These are phyloP conservation scores for Sebastes nivosus DNA, from an alignment of 2,797 vertebrate species.

Conservation along the genomic window DNA sequence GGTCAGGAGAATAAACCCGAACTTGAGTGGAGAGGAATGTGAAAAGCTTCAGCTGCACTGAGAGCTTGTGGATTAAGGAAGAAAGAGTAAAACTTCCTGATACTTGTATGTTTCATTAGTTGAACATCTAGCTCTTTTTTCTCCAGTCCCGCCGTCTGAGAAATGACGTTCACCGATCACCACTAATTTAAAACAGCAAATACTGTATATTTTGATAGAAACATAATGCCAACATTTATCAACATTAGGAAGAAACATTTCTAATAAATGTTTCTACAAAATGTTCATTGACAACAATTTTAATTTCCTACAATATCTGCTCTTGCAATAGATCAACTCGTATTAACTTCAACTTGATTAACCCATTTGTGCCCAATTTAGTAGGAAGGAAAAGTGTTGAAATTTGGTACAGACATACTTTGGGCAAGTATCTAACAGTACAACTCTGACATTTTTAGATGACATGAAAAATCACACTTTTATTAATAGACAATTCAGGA, in stretches of 20 bases:
- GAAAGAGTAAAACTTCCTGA: slow-evolving; percentile 4
- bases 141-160: too few species aligned
- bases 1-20: slow-evolving; percentile 46
- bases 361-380: too few species aligned
- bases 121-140: background rate
- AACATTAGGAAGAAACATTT: background rate
- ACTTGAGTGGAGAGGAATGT: slow-evolving; percentile 46
- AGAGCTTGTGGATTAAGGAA: background rate
- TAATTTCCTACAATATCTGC: background rate
- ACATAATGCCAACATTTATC: background rate
- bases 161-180: background rate
- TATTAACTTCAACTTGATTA: background rate
- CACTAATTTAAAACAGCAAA: background rate
- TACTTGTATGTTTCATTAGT: background rate
- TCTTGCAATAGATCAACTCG: background rate
- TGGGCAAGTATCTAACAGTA: too few species aligned
- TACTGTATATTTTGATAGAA: background rate
- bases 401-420: too few species aligned
- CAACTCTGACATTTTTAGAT: background rate
- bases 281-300: background rate
- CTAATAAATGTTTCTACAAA: background rate
- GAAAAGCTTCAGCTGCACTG: slow-evolving; percentile 26
- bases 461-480: too few species aligned
- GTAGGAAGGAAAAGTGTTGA: too few species aligned
- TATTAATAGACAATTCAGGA: too few species aligned